Conservation (phyloP, 1,140 invertebrate genomes). For the Hyphantria cunea region DNA sequence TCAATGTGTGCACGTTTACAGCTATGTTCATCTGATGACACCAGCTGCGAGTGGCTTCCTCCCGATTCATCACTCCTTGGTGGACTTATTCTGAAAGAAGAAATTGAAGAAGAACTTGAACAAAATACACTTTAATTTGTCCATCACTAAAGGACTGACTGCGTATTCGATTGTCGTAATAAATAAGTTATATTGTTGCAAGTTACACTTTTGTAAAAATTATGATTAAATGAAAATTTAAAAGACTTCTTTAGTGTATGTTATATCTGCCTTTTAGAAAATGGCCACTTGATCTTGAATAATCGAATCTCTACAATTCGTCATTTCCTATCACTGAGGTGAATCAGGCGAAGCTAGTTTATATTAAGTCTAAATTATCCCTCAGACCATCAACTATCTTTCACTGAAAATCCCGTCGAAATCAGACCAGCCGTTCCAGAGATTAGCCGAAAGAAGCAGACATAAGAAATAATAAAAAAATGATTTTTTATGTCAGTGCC, state of each 20-base stretch:
- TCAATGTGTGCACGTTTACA: slow-evolving; percentile 17
- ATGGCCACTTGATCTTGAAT: too few relatives aligned
- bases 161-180: slow-evolving; percentile 1
- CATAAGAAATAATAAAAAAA: too few relatives aligned
- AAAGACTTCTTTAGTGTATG: neutral
- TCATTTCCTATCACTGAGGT: too few relatives aligned
- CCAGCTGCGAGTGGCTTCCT: slow-evolving; percentile 74
- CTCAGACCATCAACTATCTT: too few relatives aligned
- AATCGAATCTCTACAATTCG: too few relatives aligned
- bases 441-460: too few relatives aligned
- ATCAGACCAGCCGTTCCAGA: too few relatives aligned
- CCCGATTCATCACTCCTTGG: slow-evolving; percentile 61
- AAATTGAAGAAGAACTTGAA: slow-evolving; percentile 59
- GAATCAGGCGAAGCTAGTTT: too few relatives aligned
- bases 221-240: neutral
- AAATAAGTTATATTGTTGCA: slow-evolving; percentile 28
- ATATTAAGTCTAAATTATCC: too few relatives aligned
- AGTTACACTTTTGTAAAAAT: slow-evolving; percentile 40
- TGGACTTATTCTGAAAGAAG: slow-evolving; percentile 54
- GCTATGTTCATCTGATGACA: slow-evolving; percentile 73
- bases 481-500: too few relatives aligned
- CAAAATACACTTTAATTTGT: slow-evolving; percentile 31
- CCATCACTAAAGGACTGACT: neutral
- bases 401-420: too few relatives aligned
- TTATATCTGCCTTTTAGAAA: too few relatives aligned